phyloP scores from a whole-genome alignment of 2,113 vertebrate species.

The Pseudorhombus dupliciocellatus region DNA sequence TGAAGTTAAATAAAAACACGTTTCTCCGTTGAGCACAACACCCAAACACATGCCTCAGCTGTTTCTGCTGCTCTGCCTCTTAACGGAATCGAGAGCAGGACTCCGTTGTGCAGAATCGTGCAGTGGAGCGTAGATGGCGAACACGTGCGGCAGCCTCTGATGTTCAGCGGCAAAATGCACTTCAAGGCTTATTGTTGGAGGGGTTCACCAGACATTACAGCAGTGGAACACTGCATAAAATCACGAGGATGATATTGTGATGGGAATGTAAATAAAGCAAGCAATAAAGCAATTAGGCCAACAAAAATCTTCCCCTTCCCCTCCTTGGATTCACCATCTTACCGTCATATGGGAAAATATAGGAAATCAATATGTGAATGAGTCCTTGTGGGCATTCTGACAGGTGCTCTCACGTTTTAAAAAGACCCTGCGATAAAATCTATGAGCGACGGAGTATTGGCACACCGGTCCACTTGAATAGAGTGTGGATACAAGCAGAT shows the following conservation, averaged over 20 bases:
- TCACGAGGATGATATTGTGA: neutral
- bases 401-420: neutral
- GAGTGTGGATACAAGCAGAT: conserved; percentile 36
- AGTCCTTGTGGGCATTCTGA: neutral
- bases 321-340: neutral
- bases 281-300: too few relatives aligned
- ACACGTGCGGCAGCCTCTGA: neutral
- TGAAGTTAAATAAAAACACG: conserved; percentile 22
- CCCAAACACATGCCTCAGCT: conserved; percentile 11
- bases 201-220: neutral
- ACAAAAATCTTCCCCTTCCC: neutral
- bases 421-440: conserved; percentile 32
- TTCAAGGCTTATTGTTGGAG: neutral
- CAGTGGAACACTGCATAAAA: neutral
- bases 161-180: conserved; percentile 9
- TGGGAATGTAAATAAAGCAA: too few relatives aligned
- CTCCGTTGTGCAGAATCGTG: conserved; percentile 4
- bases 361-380: neutral
- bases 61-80: conserved; percentile 4
- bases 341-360: neutral
- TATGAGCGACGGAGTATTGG: conserved; percentile 15
- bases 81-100: conserved; percentile 14
- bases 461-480: conserved; percentile 29
- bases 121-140: conserved; percentile 2
- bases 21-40: conserved; percentile 4